phyloP scores from a whole-genome alignment of 64 coral and sea anemone genomes.

The Actinia tenebrosa region DNA sequence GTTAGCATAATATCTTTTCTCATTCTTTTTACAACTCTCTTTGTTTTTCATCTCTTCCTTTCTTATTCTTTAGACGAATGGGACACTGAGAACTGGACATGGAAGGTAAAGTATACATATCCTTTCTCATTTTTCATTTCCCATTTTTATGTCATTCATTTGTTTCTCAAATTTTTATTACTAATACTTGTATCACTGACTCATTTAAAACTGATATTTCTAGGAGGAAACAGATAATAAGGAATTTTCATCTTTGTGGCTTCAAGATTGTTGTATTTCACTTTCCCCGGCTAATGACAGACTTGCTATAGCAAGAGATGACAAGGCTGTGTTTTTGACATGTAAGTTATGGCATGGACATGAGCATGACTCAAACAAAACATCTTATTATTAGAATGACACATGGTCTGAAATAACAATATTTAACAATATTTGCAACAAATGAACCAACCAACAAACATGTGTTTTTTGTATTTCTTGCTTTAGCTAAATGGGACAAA shows the following conservation, averaged over 20 bases:
- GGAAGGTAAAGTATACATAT: conserved; percentile 23
- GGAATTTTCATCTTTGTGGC: conserved; percentile 31
- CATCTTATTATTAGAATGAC: too few relatives aligned
- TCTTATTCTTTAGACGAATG: conserved; percentile 53
- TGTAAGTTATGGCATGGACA: conserved; percentile 38
- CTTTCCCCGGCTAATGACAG: conserved; percentile 91
- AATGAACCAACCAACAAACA: neutral
- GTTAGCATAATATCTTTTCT: too few relatives aligned
- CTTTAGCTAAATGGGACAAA: conserved; percentile 76
- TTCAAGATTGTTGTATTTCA: conserved; percentile 95
- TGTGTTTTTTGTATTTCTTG: neutral
- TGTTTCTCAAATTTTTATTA: neutral
- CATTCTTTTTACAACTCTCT: neutral
- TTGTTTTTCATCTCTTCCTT: neutral
- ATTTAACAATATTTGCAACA: neutral
- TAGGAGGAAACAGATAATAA: neutral
- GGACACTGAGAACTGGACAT: conserved; percentile 60
- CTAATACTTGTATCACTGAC: neutral
- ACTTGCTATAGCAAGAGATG: conserved; percentile 79
- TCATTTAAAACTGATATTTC: neutral
- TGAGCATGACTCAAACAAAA: too few relatives aligned
- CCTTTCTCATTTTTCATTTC: neutral
- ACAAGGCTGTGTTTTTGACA: conserved; percentile 85
- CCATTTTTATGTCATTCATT: neutral
- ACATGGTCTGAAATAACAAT: too few relatives aligned